Evolutionary conservation across 2,113 vertebrate species (phyloP).

Genomic region (Percopsis transmontana): DNA sequence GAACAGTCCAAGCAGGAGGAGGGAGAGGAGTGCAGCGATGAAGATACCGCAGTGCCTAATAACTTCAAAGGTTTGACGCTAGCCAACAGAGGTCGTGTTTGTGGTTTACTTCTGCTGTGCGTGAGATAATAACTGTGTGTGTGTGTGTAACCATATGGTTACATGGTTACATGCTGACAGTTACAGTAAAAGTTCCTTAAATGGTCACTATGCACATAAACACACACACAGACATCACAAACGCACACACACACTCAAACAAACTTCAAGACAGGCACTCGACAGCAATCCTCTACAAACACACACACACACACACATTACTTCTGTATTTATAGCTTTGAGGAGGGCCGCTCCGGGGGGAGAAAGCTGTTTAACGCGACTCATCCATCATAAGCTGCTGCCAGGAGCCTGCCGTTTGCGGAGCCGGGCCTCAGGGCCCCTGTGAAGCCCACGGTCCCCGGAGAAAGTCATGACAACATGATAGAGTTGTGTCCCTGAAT

Average conservation of each 20-base stretch:
- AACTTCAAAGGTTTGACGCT: no score
- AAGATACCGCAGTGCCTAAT: no score
- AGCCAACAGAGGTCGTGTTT: no score
- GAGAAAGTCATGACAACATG: slow-evolving; percentile 16
- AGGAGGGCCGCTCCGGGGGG: slow-evolving; percentile 15
- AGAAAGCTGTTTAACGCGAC: slow-evolving; percentile 34
- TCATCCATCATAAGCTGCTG: slow-evolving; percentile 58
- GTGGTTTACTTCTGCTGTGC: no score
- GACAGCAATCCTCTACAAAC: not conserved
- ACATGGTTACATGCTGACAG: no score
- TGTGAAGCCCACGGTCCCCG: slow-evolving; percentile 16
- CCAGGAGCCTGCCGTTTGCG: slow-evolving; percentile 44
- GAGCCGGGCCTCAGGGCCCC: slow-evolving; percentile 25
- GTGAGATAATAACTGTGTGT: no score
- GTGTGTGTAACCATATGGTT: no score
- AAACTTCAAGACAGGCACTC: not conserved
- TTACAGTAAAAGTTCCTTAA: no score
- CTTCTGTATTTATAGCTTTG: slow-evolving; percentile 33
- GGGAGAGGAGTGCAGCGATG: no score
- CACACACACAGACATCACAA: slow-evolving; percentile 8
- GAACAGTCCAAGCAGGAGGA: no score
- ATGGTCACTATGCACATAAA: not conserved
- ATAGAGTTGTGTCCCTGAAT: slow-evolving; percentile 21
- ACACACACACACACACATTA: slow-evolving; percentile 17
- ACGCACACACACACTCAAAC: not conserved